These are phyloP conservation scores for Rhingia rostrata DNA, from an alignment of 2,888 invertebrate genomes.

Conservation along the genomic window DNA sequence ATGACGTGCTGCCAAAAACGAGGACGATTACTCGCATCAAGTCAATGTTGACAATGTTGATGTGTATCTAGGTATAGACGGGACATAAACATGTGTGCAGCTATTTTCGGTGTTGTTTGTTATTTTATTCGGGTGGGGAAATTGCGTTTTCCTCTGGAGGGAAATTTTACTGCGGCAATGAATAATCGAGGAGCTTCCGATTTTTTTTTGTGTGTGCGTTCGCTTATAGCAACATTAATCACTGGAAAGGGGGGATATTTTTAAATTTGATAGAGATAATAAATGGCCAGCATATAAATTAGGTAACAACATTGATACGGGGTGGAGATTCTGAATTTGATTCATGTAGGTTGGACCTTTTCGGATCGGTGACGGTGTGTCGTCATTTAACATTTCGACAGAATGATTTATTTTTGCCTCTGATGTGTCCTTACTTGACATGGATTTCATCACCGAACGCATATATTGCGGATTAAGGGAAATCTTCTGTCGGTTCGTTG, in stretches of 20 bases:
- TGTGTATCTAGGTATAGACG: background rate
- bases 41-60: constrained; percentile 26
- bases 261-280: constrained; percentile 14
- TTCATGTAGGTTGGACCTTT: too few relatives aligned
- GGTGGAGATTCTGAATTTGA: too few relatives aligned
- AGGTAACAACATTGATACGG: background rate
- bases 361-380: too few relatives aligned
- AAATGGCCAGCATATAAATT: constrained; percentile 1
- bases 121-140: background rate
- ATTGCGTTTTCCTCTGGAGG: constrained; percentile 1
- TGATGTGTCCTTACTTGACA: too few relatives aligned
- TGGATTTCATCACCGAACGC: too few relatives aligned
- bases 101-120: constrained; percentile 34
- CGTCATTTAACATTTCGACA: too few relatives aligned
- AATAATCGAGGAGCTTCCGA: background rate
- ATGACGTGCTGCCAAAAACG: constrained; percentile 39
- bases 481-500: too few relatives aligned
- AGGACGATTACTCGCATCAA: constrained; percentile 9
- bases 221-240: constrained; percentile 19
- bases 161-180: background rate
- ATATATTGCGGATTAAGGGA: too few relatives aligned
- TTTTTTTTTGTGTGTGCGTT: background rate
- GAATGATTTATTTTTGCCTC: too few relatives aligned
- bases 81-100: constrained; percentile 21
- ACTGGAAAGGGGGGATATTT: constrained; percentile 4